phyloP scores from a whole-genome alignment of 53 echinoderm and acorn worm genomes.

The Temnopleurus reevesii region DNA sequence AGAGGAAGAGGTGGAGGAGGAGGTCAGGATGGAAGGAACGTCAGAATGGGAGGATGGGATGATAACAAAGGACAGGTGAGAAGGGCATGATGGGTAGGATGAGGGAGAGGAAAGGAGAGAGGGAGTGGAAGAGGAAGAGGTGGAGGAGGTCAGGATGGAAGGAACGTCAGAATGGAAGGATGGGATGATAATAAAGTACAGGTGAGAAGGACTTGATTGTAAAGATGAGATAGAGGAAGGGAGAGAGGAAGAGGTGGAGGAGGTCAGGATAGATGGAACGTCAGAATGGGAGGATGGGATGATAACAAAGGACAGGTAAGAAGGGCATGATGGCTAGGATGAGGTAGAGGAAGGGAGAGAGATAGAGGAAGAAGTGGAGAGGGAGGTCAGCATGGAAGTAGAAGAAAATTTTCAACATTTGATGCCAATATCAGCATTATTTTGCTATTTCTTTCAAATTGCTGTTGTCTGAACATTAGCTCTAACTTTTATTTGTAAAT shows the following conservation, averaged over 20 bases:
- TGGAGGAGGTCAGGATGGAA: conserved; percentile 32
- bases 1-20: conserved; percentile 54
- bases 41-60: conserved; percentile 14
- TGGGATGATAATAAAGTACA: conserved; percentile 22
- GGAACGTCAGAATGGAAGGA: not conserved
- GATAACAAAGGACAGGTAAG: conserved; percentile 21
- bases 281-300: conserved; percentile 14
- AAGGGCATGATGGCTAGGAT: not conserved
- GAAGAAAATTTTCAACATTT: no score
- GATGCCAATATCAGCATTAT: no score
- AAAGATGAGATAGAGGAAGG: conserved; percentile 48
- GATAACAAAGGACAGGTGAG: conserved; percentile 23
- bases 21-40: conserved; percentile 20
- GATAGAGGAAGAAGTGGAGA: conserved; percentile 58
- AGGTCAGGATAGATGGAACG: not conserved
- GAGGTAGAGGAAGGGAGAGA: conserved; percentile 61
- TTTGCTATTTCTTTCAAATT: no score
- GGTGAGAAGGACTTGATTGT: not conserved
- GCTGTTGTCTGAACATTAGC: no score
- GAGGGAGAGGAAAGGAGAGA: conserved; percentile 63
- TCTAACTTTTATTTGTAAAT: no score
- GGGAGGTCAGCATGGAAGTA: not conserved
- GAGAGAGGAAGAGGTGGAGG: conserved; percentile 64
- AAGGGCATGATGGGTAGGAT: not conserved
- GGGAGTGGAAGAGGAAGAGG: conserved; percentile 64